Evolutionary conservation across 1,140 invertebrate genomes (phyloP).

Genomic region (Oryctes rhinoceros): DNA sequence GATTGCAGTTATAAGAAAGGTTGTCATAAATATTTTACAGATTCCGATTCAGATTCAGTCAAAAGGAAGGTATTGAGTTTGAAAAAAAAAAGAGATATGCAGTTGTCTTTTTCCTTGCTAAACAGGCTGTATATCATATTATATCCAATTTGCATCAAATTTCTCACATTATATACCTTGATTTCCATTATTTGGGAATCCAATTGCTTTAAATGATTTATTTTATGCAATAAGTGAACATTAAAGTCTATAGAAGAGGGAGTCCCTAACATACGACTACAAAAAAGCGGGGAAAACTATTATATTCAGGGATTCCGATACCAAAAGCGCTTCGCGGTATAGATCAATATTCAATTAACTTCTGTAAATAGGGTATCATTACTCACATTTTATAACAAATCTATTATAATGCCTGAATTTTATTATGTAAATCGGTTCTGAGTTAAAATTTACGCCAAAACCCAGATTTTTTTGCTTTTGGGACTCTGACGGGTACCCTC

Average conservation of each 20-base stretch:
- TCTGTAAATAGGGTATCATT: not conserved
- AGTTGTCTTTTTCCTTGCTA: not conserved
- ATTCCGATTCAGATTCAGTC: too few relatives aligned
- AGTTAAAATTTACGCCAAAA: not conserved
- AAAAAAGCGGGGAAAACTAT: not conserved
- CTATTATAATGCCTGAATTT: not conserved
- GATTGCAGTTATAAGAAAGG: too few relatives aligned
- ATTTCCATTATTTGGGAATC: too few relatives aligned
- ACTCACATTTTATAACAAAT: too few relatives aligned
- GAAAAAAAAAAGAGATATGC: too few relatives aligned
- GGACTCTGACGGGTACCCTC: not conserved
- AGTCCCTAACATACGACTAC: not conserved
- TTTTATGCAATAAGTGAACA: not conserved
- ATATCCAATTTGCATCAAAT: not conserved
- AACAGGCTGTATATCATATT: not conserved
- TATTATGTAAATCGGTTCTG: not conserved
- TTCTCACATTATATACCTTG: too few relatives aligned
- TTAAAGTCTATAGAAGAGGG: not conserved
- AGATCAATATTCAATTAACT: slow-evolving; percentile 14
- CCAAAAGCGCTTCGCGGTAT: not conserved
- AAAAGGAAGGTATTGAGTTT: too few relatives aligned
- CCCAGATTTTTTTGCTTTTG: not conserved
- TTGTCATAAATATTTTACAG: too few relatives aligned
- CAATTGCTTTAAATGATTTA: not conserved
- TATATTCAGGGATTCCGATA: not conserved